phyloP scores from a whole-genome alignment of 2,113 vertebrate species.

The Erpornis zantholeuca region DNA sequence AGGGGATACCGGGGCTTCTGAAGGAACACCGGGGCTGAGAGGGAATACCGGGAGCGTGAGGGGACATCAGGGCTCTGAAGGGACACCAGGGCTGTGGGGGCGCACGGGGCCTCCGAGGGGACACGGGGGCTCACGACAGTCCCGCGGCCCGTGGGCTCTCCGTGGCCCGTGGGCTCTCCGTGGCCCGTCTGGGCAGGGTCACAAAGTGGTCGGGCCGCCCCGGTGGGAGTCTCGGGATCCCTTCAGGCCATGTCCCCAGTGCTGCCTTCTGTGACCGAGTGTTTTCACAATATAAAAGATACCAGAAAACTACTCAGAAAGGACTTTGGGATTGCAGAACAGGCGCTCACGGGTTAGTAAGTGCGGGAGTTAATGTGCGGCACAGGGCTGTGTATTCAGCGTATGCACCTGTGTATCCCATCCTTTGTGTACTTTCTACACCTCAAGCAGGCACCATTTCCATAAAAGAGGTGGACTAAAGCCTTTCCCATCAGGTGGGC shows the following conservation, averaged over 20 bases:
- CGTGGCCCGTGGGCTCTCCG: not conserved
- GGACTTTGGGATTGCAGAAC: rapidly evolving
- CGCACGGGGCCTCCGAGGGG: not conserved
- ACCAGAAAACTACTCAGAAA: not conserved
- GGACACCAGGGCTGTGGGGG: not conserved
- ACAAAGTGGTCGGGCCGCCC: too few relatives aligned
- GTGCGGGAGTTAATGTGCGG: not conserved
- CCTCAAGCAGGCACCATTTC: rapidly evolving
- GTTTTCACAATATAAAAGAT: too few relatives aligned
- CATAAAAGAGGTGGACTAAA: too few relatives aligned
- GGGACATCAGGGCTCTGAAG: not conserved
- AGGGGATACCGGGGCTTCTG: rapidly evolving
- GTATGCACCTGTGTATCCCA: rapidly evolving
- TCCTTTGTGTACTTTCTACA: rapidly evolving
- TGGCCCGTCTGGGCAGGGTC: not conserved
- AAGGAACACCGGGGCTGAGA: not conserved
- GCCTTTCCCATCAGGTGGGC: not conserved
- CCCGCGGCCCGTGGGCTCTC: not conserved
- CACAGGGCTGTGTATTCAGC: rapidly evolving
- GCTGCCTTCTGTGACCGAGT: rapidly evolving
- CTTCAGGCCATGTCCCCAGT: not conserved
- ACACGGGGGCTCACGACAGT: rapidly evolving
- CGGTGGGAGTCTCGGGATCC: too few relatives aligned
- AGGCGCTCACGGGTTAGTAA: not conserved
- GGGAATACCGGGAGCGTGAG: rapidly evolving